Conservation (phyloP, 2,888 invertebrate species). For the Pseudococcus longispinus region DNA sequence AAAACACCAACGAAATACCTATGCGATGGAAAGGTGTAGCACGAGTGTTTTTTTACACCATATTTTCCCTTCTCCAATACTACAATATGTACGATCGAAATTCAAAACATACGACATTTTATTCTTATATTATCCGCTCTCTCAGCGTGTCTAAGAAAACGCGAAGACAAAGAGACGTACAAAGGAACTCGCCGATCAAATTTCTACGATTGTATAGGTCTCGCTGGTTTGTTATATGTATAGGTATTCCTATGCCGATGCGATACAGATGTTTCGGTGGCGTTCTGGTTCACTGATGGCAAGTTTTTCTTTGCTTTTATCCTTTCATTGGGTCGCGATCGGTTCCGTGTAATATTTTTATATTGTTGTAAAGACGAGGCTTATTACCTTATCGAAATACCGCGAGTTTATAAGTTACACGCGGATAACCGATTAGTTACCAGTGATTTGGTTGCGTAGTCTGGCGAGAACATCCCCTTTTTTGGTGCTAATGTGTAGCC, state of each 20-base stretch:
- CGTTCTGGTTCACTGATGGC: constrained; percentile 29
- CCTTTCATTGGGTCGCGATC: constrained; percentile 30
- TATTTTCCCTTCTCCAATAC: neutral
- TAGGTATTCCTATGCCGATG: too few relatives aligned
- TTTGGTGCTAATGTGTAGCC: too few relatives aligned
- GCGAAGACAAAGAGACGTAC: constrained; percentile 7
- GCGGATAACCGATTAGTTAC: constrained; percentile 36
- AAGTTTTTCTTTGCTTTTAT: constrained; percentile 36
- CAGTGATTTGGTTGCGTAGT: neutral
- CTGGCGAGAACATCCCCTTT: neutral
- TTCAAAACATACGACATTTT: constrained; percentile 1
- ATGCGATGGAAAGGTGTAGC: neutral
- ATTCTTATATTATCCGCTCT: neutral
- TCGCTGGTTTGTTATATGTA: neutral
- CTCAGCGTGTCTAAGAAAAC: neutral
- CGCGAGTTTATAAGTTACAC: constrained; percentile 32
- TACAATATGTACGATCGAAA: neutral
- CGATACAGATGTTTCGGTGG: constrained; percentile 30
- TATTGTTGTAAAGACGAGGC: constrained; percentile 32
- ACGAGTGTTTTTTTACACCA: neutral
- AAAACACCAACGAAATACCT: neutral
- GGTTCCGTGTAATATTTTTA: constrained; percentile 21
- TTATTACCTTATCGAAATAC: constrained; percentile 37
- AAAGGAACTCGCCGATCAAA: constrained; percentile 40
- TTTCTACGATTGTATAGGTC: constrained; percentile 30